These are phyloP conservation scores for Epizoanthus stellaris DNA, from an alignment of 92 coral and sea anemone species.

Conservation along the genomic window DNA sequence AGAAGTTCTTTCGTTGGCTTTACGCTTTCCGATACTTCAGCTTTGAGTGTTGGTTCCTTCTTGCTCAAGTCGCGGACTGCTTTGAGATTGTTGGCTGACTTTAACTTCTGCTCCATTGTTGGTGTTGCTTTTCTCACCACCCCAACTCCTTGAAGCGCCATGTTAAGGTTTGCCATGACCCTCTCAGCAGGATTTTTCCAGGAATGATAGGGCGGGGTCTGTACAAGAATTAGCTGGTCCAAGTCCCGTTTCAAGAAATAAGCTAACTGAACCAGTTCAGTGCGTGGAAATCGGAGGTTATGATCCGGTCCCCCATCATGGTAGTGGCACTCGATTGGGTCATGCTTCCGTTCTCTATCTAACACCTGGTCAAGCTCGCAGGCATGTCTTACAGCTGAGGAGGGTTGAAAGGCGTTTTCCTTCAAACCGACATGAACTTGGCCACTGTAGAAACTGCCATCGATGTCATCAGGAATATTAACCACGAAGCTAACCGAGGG, in stretches of 20 bases:
- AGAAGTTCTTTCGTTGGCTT: conserved; percentile 22
- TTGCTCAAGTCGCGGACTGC: conserved; percentile 18
- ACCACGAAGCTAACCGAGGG: conserved; percentile 59
- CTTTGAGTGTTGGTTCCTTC: conserved; percentile 18
- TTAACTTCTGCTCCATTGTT: conserved; percentile 34
- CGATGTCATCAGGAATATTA: conserved; percentile 51
- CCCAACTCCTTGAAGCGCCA: conserved; percentile 58
- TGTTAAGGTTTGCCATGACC: conserved; percentile 59
- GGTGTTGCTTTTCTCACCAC: conserved; percentile 48
- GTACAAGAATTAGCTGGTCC: conserved; percentile 46
- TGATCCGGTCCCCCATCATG: not conserved
- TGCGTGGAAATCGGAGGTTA: conserved; percentile 37
- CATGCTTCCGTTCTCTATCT: conserved; percentile 24
- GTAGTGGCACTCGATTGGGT: conserved; percentile 51
- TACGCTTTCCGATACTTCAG: conserved; percentile 30
- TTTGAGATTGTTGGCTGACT: conserved; percentile 41
- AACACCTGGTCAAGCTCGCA: conserved; percentile 32
- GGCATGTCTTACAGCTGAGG: conserved; percentile 64
- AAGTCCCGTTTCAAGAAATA: conserved; percentile 49
- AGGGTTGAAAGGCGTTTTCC: conserved; percentile 50
- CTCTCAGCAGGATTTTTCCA: conserved; percentile 69
- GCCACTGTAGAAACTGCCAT: conserved; percentile 65
- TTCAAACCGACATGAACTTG: conserved; percentile 60
- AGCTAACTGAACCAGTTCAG: conserved; percentile 49
- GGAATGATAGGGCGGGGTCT: conserved; percentile 45